Conservation (phyloP, 2,113 vertebrate species). For the Eonycteris spelaea region DNA sequence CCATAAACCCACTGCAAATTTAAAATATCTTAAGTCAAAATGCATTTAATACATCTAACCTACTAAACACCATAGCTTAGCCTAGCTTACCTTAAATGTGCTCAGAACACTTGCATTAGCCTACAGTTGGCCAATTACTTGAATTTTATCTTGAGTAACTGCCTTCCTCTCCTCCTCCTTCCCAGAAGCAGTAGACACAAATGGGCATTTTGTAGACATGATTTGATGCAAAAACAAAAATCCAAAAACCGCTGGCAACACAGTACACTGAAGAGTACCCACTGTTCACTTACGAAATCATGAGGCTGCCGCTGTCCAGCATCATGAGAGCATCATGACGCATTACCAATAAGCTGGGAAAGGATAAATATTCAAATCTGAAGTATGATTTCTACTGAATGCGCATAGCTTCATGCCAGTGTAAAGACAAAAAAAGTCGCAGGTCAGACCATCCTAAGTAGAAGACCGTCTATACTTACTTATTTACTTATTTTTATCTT, state of each 20-base stretch:
- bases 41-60: too few relatives aligned
- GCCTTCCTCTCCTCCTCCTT: neutral
- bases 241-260: neutral
- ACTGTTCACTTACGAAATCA: neutral
- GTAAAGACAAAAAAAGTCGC: neutral
- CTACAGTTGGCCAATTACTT: neutral
- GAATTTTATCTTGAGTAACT: neutral
- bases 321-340: accelerated
- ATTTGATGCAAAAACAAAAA: neutral
- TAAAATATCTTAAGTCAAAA: neutral
- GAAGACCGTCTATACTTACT: neutral
- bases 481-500: neutral
- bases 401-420: neutral
- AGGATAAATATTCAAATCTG: neutral
- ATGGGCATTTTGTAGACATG: neutral
- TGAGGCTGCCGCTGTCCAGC: neutral
- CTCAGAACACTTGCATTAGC: neutral
- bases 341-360: too few relatives aligned
- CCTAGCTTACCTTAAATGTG: neutral
- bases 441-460: neutral
- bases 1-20: too few relatives aligned
- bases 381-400: neutral
- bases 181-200: neutral
- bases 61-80: neutral
- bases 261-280: neutral